Percentiles rank a stretch among this genome's conserved stretches.
Evolutionary conservation across 2,797 vertebrate species (phyloP).

Genomic region (Pterois miles): DNA sequence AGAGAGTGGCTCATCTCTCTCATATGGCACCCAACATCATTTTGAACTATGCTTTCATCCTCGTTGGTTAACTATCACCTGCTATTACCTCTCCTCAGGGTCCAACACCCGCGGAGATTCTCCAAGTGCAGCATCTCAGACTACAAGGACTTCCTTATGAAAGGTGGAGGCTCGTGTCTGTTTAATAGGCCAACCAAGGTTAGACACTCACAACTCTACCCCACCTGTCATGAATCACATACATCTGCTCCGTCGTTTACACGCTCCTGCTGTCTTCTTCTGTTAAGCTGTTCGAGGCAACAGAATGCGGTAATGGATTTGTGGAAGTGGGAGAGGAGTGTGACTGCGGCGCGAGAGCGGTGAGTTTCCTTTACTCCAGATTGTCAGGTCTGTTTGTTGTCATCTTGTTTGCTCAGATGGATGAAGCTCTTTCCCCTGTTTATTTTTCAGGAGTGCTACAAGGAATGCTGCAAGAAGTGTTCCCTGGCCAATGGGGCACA

Average conservation of each 20-base stretch:
- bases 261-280: slow-evolving; percentile 34
- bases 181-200: slow-evolving; percentile 98
- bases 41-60: background rate
- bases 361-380: slow-evolving; percentile 71
- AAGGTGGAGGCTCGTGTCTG: slow-evolving; percentile 95
- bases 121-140: slow-evolving; percentile 98
- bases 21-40: background rate
- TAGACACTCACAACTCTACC: slow-evolving; percentile 5
- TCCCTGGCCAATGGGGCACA: slow-evolving; percentile 97
- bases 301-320: slow-evolving; percentile 96
- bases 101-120: slow-evolving; percentile 93
- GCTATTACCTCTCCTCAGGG: slow-evolving; percentile 76
- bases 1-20: background rate
- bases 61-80: slow-evolving; percentile 7
- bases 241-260: background rate
- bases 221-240: background rate
- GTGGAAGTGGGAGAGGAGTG: slow-evolving; percentile 97
- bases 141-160: slow-evolving; percentile 95
- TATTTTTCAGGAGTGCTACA: slow-evolving; percentile 91
- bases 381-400: slow-evolving; percentile 4
- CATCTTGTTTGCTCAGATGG: background rate
- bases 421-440: slow-evolving; percentile 7
- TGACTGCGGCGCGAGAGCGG: slow-evolving; percentile 92
- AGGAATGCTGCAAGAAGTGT: slow-evolving; percentile 97
- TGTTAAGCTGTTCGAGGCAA: slow-evolving; percentile 90